Percentiles rank a stretch among this genome's conserved stretches.
Evolutionary conservation across 1,140 invertebrate species (phyloP).

Genomic region (Pogonomyrmex barbatus): DNA sequence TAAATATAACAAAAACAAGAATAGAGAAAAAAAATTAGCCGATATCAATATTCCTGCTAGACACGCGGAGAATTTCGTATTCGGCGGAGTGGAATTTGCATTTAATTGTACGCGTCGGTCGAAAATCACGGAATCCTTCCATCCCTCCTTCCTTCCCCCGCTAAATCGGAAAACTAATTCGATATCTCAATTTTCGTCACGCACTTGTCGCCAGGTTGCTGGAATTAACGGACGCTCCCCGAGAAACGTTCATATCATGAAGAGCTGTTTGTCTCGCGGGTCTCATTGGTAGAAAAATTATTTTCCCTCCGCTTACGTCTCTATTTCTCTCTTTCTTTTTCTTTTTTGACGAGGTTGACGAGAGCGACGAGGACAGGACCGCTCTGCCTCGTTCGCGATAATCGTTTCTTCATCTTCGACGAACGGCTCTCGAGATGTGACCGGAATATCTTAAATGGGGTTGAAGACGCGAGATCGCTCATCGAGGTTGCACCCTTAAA

Average conservation of each 20-base stretch:
- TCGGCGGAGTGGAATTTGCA: slow-evolving; percentile 22
- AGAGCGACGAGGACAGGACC: background rate
- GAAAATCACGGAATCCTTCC: background rate
- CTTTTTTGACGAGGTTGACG: background rate
- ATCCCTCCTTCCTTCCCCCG: no score
- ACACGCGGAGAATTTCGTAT: background rate
- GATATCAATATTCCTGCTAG: slow-evolving; percentile 30
- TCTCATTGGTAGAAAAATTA: slow-evolving; percentile 28
- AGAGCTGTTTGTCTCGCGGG: slow-evolving; percentile 38
- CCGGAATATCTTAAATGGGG: slow-evolving; percentile 23
- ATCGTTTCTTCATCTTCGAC: slow-evolving; percentile 41
- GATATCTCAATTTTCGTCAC: slow-evolving; percentile 59
- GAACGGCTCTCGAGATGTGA: slow-evolving; percentile 3
- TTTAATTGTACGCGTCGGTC: slow-evolving; percentile 35
- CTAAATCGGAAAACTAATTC: slow-evolving; percentile 45
- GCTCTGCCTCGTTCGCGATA: background rate
- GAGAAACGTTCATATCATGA: background rate
- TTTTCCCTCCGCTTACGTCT: slow-evolving; percentile 5
- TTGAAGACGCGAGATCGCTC: background rate
- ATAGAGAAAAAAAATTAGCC: background rate
- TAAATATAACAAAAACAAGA: slow-evolving; percentile 9
- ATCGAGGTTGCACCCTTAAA: slow-evolving; percentile 37
- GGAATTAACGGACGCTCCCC: slow-evolving; percentile 16
- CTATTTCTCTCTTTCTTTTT: background rate
- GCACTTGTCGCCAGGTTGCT: slow-evolving; percentile 10